Evolutionary conservation across 2,113 vertebrate species (phyloP), one percentile per base, ranked within the genome.

Genomic region (Fregata magnificens): DNA sequence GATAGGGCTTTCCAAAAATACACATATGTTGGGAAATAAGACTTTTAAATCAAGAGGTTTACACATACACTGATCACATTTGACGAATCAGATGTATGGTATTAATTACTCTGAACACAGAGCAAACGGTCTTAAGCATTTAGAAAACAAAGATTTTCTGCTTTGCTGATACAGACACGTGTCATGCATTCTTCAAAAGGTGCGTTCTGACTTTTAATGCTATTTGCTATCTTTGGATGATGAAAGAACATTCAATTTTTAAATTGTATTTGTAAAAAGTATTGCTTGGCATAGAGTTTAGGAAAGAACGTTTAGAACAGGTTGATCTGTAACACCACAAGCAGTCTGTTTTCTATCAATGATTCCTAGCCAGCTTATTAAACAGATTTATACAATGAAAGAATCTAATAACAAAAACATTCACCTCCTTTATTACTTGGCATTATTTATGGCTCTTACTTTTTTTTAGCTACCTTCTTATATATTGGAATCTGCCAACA

Each of bases 331-430:
- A 98, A 98, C 98, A 98, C 98, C 97, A 93, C 40, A 58, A 97
- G 98, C 95, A 97, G 98, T 98, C 98, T 99, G 98, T 98, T 99
- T 98, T 98, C 98, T 98, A 98, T 99, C 98, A 98, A 83, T 91
- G 97, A 98, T 98, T 98, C 98, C 96, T 97, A 97, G 98, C 98
- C 95, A 97, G 96, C 98, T 98, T 98, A 98, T 98, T 99, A 98
- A 98, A 98, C 98, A 98, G 98, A 98, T 98, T 98, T 98, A 98
- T 98, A 98, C 98, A 98, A 98, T 98, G 98, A 98, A 98, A 98
- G 97, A 98, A 98, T 98, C 98, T 98, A 98, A 98, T 99, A 98
- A 98, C 97, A 98, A 98, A 98, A 98, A 98, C 97, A 97, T 98
- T 98, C 97, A 97, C 98, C 98, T 98, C 97, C 98, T 98, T 98